Base-by-base conservation (phyloP, 2,113 vertebrate genomes). In the Aegotheles bennettii region DNA sequence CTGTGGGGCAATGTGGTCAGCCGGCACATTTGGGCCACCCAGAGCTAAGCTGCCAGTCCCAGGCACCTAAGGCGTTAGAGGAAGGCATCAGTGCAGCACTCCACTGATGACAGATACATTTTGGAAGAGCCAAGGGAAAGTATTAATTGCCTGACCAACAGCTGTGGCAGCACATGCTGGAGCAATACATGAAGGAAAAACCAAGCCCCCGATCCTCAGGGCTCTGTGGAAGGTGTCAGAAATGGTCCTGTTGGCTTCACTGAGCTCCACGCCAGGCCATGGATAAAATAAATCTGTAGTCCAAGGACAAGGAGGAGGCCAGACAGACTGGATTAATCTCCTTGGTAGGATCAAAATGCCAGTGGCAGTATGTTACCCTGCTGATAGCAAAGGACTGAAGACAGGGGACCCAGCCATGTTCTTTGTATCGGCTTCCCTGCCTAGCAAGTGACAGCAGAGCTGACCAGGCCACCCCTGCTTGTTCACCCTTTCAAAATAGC, bases 241-340 rank as follows among this genome's bases (percentile, higher is more conserved):
- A 94, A 90, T 35, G 23, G 43, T 81, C 67, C 35, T 63, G 42
- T 77, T 77, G 78, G 18, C 50, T 81, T 75, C 38, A 74, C 38
- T 75, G 87, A 91, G 63, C 50, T 84, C 31, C 12, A 2, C 57
- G 51, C 60, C 79, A 84, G 50, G 71, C 50, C 38, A 42, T 36
- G 73, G 76, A 87, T 59, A 86, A 93, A 87, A 93, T 0, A 63
- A 45, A 74, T 54, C 35, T 90, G 67, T 83, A 93, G 86, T 80
- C 33, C 47, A 76, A 82, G 56, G 61, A 43, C 76, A 80, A 81
- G 75, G 76, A 90, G 53, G 48, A 89, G 56, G 43, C 43, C 64
- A 87, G 69, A 48, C 60, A 84, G 48, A 75, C 28, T 64, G 25
- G 48, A 89, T 92, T 90, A 83, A 77, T 90, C 29, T 73, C 36